Evolutionary conservation across 2,888 invertebrate species (phyloP).

Genomic region (Hipparchia semele): DNA sequence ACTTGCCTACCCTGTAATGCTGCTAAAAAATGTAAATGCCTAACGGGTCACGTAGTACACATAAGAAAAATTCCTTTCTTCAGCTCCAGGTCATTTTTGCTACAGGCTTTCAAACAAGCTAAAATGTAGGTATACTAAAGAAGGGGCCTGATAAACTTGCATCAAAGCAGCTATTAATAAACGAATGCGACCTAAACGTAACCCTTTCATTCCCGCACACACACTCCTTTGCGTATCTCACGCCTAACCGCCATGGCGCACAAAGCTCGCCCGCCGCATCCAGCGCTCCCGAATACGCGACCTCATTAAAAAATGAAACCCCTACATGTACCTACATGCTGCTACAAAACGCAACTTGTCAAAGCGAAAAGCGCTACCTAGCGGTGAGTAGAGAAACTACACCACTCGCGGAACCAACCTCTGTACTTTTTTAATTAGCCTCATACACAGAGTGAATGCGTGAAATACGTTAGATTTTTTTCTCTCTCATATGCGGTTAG

Average conservation of each 20-base stretch:
- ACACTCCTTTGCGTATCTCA: slow-evolving; percentile 58
- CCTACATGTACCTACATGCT: slow-evolving; percentile 55
- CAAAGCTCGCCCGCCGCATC: slow-evolving; percentile 63
- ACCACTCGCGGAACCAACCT: slow-evolving; percentile 74
- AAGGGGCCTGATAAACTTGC: slow-evolving; percentile 52
- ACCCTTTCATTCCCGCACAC: slow-evolving; percentile 71
- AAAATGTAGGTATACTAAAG: slow-evolving; percentile 31
- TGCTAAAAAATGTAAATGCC: no score
- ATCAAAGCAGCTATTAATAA: slow-evolving; percentile 63
- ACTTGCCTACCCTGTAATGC: no score
- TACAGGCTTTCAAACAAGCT: slow-evolving; percentile 1
- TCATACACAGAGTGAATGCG: slow-evolving; percentile 77
- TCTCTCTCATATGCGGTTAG: slow-evolving; percentile 69
- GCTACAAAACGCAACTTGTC: slow-evolving; percentile 66
- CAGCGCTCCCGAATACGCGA: slow-evolving; percentile 68
- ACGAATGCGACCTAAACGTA: slow-evolving; percentile 63
- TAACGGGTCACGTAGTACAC: no score
- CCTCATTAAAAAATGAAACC: slow-evolving; percentile 81
- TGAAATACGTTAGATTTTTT: slow-evolving; percentile 75
- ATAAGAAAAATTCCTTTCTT: not conserved
- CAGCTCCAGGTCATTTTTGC: slow-evolving; percentile 9
- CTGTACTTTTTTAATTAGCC: slow-evolving; percentile 82
- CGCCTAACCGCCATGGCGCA: slow-evolving; percentile 53
- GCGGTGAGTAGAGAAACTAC: slow-evolving; percentile 80
- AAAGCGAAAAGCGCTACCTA: slow-evolving; percentile 76